Evolutionary conservation across 2,888 invertebrate genomes (phyloP), one percentile per base, ranked within the genome.

Genomic region (Stenoptilia bipunctidactyla): DNA sequence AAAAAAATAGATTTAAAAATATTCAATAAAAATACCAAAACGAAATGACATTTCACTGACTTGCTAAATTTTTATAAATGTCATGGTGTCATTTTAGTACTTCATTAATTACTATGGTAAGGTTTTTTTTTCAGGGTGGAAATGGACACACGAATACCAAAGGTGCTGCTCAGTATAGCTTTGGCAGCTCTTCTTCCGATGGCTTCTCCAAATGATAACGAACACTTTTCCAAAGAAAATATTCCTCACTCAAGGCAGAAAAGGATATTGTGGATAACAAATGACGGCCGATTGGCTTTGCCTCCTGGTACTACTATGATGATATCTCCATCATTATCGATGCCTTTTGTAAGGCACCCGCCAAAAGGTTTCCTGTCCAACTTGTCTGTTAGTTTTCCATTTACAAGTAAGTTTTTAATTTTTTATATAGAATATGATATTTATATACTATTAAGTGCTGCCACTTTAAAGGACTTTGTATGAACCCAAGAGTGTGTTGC

Each of bases 381-480:
- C 65, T 85, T 94, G 80, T 90, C 93, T 15, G 88, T 94, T 57
- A 92, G 92, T 71, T 87, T 94, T 55, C 94, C 94, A 13, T 90
- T 94, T 58, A 91, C 93, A 59, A 93, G 94, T 94, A 76, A 89
- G 91, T 88, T n/a, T n/a, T n/a, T n/a, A n/a, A n/a, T n/a, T n/a
- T n/a, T n/a, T n/a, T n/a, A n/a, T n/a, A n/a, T n/a, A n/a, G n/a
- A n/a, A n/a, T n/a, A n/a, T n/a, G n/a, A n/a, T n/a, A n/a, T n/a
- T n/a, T n/a, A n/a, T n/a, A n/a, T n/a, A n/a, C n/a, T n/a, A n/a
- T n/a, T n/a, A n/a, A n/a, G n/a, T n/a, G n/a, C n/a, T n/a, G n/a
- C n/a, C n/a, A n/a, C n/a, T n/a, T n/a, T n/a, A n/a, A n/a, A n/a
- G n/a, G n/a, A n/a, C n/a, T n/a, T n/a, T n/a, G n/a, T n/a, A n/a